Evolutionary conservation across 2,113 vertebrate genomes (phyloP).

Genomic region (Cheirogaleus medius): DNA sequence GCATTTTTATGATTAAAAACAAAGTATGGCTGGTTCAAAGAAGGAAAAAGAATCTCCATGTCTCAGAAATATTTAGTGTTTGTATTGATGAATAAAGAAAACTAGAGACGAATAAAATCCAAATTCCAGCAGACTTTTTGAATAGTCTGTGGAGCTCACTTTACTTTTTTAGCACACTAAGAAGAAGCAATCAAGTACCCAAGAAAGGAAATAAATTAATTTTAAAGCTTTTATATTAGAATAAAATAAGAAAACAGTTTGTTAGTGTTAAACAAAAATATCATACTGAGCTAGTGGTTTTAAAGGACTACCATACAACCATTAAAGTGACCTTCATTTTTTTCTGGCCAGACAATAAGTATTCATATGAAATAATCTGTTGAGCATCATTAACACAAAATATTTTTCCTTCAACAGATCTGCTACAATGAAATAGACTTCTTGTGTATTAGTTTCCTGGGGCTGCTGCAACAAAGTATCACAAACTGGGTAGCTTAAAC

Average conservation of each 20-base stretch:
- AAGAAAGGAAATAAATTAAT: background rate
- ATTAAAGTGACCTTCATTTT: background rate
- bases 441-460: background rate
- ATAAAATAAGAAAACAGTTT: slow-evolving; percentile 1
- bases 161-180: background rate
- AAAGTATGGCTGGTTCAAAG: background rate
- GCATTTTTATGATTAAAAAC: background rate
- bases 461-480: background rate
- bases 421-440: background rate
- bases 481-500: background rate
- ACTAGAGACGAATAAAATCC: background rate
- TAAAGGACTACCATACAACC: background rate
- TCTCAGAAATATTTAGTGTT: background rate
- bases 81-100: background rate
- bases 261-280: slow-evolving; percentile 31
- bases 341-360: background rate
- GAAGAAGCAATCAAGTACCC: background rate
- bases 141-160: background rate
- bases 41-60: background rate
- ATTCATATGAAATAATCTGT: background rate
- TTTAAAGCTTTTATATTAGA: background rate
- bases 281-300: background rate
- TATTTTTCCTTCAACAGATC: background rate
- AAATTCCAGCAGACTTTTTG: background rate
- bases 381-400: background rate